Evolutionary conservation across 1,140 invertebrate species (phyloP).

Genomic region (Drosophila prosaltans): DNA sequence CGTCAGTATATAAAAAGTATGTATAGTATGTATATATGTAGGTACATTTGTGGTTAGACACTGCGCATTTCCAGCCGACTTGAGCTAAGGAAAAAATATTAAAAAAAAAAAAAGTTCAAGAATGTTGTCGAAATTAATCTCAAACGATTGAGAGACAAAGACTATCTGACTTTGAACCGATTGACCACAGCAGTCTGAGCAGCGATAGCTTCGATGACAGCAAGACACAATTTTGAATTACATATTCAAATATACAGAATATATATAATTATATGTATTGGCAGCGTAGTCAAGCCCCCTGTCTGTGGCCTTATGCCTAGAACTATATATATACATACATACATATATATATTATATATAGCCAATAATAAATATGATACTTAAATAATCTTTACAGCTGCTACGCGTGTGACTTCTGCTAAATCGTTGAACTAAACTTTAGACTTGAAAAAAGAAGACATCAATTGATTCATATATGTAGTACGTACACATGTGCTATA

Average conservation of each 20-base stretch:
- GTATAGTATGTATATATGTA: neutral
- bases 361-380: neutral
- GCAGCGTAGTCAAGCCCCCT: constrained; percentile 1
- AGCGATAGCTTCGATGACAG: constrained; percentile 5
- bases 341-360: no score
- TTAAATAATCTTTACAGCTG: constrained; percentile 8
- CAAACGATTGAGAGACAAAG: constrained; percentile 18
- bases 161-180: constrained; percentile 47
- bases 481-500: neutral
- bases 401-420: neutral
- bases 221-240: constrained; percentile 5
- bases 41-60: neutral
- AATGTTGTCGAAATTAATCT: constrained; percentile 49
- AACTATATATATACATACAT: neutral
- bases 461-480: neutral
- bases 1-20: neutral
- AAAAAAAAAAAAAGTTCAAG: constrained; percentile 41
- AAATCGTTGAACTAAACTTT: constrained; percentile 4
- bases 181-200: constrained; percentile 10
- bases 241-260: neutral
- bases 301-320: neutral
- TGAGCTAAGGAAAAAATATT: constrained; percentile 2
- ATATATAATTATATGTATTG: neutral
- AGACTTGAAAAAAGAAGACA: neutral
- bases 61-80: constrained; percentile 30